Conservation (phyloP, 2,113 vertebrate species). For the Dicaeum eximium region DNA sequence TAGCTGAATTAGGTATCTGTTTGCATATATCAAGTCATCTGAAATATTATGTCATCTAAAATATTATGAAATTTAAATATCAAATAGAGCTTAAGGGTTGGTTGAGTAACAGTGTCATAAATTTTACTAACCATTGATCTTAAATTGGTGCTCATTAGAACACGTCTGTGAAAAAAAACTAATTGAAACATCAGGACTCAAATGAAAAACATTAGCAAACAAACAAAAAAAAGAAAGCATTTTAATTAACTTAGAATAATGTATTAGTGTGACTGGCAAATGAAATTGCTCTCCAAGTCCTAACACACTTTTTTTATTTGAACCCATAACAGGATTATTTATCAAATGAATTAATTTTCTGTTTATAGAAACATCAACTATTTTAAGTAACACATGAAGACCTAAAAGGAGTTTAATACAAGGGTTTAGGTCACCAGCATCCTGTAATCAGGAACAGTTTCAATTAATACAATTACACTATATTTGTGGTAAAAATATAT, state of each 20-base stretch:
- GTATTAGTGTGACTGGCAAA: neutral
- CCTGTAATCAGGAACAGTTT: neutral
- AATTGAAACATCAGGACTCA: neutral
- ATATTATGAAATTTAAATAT: neutral
- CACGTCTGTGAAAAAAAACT: neutral
- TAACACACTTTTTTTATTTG: neutral
- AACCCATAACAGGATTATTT: neutral
- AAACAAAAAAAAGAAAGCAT: neutral
- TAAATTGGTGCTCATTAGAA: neutral
- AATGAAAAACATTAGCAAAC: neutral
- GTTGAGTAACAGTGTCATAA: neutral
- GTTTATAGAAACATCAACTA: neutral
- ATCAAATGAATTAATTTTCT: neutral
- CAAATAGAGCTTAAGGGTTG: neutral
- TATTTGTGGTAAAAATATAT: neutral
- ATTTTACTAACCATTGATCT: neutral
- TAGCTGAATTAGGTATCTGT: neutral
- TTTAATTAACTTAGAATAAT: slow-evolving; percentile 1
- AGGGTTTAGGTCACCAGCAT: neutral
- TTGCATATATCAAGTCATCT: neutral
- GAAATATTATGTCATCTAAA: neutral
- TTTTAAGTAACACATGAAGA: neutral
- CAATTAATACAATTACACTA: neutral
- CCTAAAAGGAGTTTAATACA: neutral
- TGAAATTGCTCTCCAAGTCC: neutral